Conservation (phyloP, 2,797 vertebrate genomes). For the Lutjanus campechanus region DNA sequence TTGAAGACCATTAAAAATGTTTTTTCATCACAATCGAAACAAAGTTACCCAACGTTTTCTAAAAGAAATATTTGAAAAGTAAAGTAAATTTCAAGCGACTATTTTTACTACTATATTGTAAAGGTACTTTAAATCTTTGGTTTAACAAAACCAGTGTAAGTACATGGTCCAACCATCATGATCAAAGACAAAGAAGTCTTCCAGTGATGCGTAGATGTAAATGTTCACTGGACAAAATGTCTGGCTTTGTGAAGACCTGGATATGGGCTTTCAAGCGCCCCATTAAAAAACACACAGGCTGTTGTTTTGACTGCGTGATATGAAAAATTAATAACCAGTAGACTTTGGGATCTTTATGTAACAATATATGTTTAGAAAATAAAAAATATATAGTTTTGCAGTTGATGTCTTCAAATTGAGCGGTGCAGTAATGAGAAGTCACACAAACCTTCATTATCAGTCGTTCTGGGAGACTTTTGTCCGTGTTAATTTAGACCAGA, state of each 20-base stretch:
- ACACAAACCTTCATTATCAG: slow-evolving; percentile 29
- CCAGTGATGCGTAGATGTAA: not conserved
- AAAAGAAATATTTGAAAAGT: not conserved
- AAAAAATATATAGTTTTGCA: not conserved
- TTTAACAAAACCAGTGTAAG: not conserved
- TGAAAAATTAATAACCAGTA: not conserved
- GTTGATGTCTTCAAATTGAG: not conserved
- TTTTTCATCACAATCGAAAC: not conserved
- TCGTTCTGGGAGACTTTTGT: slow-evolving; percentile 27
- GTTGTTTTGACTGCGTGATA: not conserved
- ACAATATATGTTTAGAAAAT: not conserved
- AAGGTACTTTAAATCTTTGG: not conserved
- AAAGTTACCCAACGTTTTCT: not conserved
- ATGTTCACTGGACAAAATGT: not conserved
- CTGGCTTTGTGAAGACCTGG: not conserved
- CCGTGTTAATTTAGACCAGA: slow-evolving; percentile 42
- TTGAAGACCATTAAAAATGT: too few relatives aligned
- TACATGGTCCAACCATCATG: not conserved
- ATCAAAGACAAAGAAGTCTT: not conserved
- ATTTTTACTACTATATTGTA: too few relatives aligned
- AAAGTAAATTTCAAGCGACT: not conserved
- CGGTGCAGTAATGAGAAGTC: not conserved
- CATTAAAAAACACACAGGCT: not conserved
- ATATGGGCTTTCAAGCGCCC: not conserved
- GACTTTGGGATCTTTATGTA: not conserved